A percentile compares a stretch with the other conserved stretches of the same genome.
These are phyloP conservation scores for Calliphora vicina DNA, from an alignment of 1,140 invertebrate genomes.

Conservation along the genomic window DNA sequence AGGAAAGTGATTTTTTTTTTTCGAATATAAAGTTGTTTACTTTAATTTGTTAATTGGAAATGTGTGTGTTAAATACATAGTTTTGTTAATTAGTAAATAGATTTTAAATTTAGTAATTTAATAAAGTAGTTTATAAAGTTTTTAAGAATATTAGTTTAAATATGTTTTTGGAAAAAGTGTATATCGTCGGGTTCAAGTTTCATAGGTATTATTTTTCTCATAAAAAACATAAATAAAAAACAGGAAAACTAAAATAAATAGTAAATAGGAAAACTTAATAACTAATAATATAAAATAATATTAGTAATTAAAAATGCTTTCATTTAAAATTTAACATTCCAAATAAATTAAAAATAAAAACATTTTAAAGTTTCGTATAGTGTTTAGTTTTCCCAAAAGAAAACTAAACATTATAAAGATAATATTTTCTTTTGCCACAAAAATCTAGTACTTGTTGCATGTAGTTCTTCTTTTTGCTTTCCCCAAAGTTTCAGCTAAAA, in stretches of 20 bases:
- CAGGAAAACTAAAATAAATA: conserved; percentile 40
- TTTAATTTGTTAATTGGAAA: conserved; percentile 4
- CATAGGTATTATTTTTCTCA: conserved; percentile 37
- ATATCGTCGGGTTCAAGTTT: conserved; percentile 64
- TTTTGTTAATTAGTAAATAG: neutral
- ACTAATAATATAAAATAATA: conserved; percentile 35
- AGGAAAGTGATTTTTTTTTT: neutral
- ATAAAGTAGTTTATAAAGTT: neutral
- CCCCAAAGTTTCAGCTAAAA: too few species aligned
- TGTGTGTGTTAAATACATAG: neutral
- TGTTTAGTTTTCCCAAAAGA: neutral
- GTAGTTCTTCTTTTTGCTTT: too few species aligned
- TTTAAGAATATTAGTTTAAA: conserved; percentile 24
- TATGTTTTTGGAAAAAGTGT: conserved; percentile 50
- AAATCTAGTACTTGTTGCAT: too few species aligned
- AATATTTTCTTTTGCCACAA: too few species aligned
- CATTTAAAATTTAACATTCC: neutral
- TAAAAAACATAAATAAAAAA: conserved; percentile 12
- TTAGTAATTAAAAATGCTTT: neutral
- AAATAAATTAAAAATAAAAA: neutral
- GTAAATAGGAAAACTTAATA: conserved; percentile 37
- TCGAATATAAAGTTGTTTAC: neutral
- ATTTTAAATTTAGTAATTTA: conserved; percentile 9
- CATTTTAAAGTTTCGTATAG: neutral
- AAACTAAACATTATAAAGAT: too few species aligned